Evolutionary conservation across 2,797 vertebrate species (phyloP).

Genomic region (Xiphophorus birchmanni): DNA sequence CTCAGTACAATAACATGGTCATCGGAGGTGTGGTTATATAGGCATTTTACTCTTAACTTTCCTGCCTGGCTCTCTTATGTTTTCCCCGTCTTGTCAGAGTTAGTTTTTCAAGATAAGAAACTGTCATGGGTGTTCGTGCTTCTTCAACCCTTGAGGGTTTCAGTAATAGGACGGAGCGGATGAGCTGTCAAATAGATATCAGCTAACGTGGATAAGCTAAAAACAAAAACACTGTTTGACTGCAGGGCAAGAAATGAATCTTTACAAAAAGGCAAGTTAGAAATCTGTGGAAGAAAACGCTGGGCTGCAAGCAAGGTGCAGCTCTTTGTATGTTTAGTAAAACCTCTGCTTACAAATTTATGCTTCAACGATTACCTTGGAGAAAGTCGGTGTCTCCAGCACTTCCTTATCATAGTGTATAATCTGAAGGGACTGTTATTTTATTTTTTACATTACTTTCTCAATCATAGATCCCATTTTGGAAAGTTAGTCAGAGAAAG

Average conservation of each 20-base stretch:
- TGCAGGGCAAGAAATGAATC: not conserved
- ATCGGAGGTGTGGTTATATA: not conserved
- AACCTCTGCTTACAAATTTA: not conserved
- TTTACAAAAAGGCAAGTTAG: conserved; percentile 7
- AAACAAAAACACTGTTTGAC: conserved; percentile 2
- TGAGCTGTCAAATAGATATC: conserved; percentile 23
- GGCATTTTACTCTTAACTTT: not conserved
- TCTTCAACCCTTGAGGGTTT: not conserved
- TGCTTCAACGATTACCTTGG: not conserved
- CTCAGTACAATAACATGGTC: not conserved
- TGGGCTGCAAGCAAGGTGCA: not conserved
- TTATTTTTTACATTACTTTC: not conserved
- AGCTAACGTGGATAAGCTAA: conserved; percentile 7
- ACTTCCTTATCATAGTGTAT: not conserved
- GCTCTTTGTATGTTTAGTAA: not conserved
- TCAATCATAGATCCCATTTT: not conserved
- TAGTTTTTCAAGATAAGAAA: conserved; percentile 4
- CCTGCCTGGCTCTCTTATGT: not conserved
- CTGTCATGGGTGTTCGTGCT: not conserved
- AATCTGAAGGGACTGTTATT: not conserved
- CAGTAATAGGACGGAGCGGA: conserved; percentile 5
- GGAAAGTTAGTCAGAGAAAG: not conserved
- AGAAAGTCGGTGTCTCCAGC: not conserved
- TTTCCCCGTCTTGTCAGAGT: not conserved
- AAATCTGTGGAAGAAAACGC: not conserved